A percentile compares a stretch with the other conserved stretches of the same genome.
Conservation (phyloP, 1,140 invertebrate genomes). For the Archivesica marissinica region DNA sequence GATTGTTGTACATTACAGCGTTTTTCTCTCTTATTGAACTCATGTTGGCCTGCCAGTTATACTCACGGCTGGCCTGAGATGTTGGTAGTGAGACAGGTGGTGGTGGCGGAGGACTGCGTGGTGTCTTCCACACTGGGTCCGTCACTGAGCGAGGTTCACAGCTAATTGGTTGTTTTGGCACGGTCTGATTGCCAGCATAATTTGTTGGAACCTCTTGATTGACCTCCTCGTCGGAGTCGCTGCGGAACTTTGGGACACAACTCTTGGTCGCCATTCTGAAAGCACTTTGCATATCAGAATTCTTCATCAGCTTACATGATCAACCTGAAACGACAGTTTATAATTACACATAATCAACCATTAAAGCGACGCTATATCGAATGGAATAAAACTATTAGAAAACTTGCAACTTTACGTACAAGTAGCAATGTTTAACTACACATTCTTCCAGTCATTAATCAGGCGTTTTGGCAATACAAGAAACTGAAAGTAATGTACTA, state of each 20-base stretch:
- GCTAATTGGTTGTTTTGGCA: slow-evolving; percentile 58
- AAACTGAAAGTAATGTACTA: no score
- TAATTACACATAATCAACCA: no score
- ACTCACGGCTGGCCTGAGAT: slow-evolving; percentile 88
- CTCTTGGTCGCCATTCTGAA: slow-evolving; percentile 70
- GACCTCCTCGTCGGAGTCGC: slow-evolving; percentile 78
- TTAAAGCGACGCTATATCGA: no score
- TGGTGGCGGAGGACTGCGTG: slow-evolving; percentile 61
- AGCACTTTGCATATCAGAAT: slow-evolving; percentile 71
- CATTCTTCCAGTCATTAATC: no score
- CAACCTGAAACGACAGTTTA: slow-evolving; percentile 33
- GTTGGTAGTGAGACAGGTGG: slow-evolving; percentile 67
- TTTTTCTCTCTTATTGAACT: slow-evolving; percentile 90
- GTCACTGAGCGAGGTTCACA: slow-evolving; percentile 35
- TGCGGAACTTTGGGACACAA: slow-evolving; percentile 63
- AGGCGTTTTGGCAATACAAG: no score
- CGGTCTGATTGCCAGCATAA: slow-evolving; percentile 65
- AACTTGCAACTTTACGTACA: no score
- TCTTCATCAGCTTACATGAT: slow-evolving; percentile 3
- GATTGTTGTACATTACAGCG: slow-evolving; percentile 92
- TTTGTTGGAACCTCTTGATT: slow-evolving; percentile 83
- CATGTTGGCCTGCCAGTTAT: slow-evolving; percentile 86
- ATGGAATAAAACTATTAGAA: no score
- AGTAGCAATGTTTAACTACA: no score
- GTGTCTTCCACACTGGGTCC: slow-evolving; percentile 66